Evolutionary conservation across 2,797 vertebrate species (phyloP), one percentile per base, ranked within the genome.

Genomic region (Melanotaenia maccullochi): DNA sequence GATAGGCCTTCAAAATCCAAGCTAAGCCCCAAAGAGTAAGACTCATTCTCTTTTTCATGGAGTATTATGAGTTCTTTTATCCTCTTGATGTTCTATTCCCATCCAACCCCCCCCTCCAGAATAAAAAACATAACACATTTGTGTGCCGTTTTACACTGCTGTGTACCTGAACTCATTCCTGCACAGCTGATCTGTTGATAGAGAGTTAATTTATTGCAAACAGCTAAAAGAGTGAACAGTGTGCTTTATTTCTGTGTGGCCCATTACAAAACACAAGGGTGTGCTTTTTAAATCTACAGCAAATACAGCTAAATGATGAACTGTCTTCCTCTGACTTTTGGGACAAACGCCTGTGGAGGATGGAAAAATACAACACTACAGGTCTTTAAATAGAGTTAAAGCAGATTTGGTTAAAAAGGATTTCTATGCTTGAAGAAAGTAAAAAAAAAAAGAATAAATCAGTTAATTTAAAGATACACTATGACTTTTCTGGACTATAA

Each of bases 231-330:
- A 57, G 49, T 14, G 69, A 71, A 55, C 20, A 74, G 38, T 55
- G 4, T 24, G 13, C 12, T 65, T 24, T 18, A 35, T n/a, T 22
- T 20, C 36, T 32, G 25, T 54, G 33, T 38, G 59, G 36, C 60
- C 44, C 3, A 3, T 68, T 57, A 64, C 33, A 33, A 60, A 63
- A 82, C 24, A 68, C 22, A 66, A 33, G 25, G 25, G 22, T 60
- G 40, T 54, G 28, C 14, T 51, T 56, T 70, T 60, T 35, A 0
- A 80, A 71, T 71, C 52, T 13, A 57, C 35, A 54, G 28, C 13
- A 38, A 60, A 24, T 60, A 3, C 33, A 61, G 67, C 65, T 60
- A 69, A 85, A 81, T 59, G 28, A 60, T 61, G 20, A 77, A 5
- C 1, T 49, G 11, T 49, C 20, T 49, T 63, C 4, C 32, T 77